A percentile compares a stretch with the other conserved stretches of the same genome.
These are phyloP conservation scores for Odontophorus gujanensis DNA, from an alignment of 2,113 vertebrate genomes.

Conservation along the genomic window DNA sequence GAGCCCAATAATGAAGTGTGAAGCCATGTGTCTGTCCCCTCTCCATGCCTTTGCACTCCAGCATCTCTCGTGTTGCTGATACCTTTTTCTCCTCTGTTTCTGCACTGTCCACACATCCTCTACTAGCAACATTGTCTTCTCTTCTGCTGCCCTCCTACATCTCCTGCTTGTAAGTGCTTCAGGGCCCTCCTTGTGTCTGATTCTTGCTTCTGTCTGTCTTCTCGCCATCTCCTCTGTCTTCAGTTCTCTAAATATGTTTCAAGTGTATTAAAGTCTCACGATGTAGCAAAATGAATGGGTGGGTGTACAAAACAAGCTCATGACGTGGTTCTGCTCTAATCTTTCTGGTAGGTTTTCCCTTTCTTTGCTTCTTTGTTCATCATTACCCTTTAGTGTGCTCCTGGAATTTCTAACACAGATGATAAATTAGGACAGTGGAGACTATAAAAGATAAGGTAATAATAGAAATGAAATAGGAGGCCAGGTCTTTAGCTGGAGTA, in stretches of 20 bases:
- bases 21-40: accelerated
- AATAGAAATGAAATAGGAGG: constrained; percentile 67
- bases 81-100: not conserved
- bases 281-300: not conserved
- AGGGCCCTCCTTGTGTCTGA: not conserved
- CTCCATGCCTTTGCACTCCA: not conserved
- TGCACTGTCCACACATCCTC: not conserved
- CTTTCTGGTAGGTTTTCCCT: not conserved
- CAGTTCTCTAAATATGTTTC: not conserved
- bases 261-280: not conserved
- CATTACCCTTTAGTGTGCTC: constrained; percentile 17
- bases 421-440: constrained; percentile 62
- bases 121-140: not conserved
- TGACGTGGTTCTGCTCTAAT: not conserved
- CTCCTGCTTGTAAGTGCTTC: not conserved
- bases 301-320: not conserved
- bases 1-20: not conserved
- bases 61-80: not conserved
- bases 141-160: not conserved
- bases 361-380: constrained; percentile 37
- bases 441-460: constrained; percentile 71
- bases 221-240: not conserved
- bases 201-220: not conserved
- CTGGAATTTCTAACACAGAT: constrained; percentile 17
- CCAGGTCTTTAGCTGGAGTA: constrained; percentile 69